phyloP scores from a whole-genome alignment of 2,888 invertebrate species.

The Scaptomyza flava region DNA sequence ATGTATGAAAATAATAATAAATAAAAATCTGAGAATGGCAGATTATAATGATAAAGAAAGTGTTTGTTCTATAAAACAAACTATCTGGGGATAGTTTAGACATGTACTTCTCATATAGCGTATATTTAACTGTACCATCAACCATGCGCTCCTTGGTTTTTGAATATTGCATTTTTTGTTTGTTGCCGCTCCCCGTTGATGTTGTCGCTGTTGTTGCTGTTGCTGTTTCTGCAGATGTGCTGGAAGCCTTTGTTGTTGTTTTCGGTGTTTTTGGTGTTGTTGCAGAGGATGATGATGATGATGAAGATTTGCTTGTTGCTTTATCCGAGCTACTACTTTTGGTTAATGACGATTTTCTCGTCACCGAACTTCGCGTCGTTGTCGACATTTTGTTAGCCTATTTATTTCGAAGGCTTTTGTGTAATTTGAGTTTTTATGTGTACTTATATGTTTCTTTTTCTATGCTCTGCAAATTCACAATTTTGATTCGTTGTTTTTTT shows the following conservation, averaged over 20 bases:
- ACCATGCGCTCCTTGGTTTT: conserved; percentile 82
- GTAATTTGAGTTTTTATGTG: conserved; percentile 16
- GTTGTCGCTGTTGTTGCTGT: conserved; percentile 26
- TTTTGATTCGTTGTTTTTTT: conserved; percentile 29
- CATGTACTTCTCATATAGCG: background rate
- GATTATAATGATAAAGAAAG: background rate
- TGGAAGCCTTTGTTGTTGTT: conserved; percentile 28
- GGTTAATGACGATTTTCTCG: conserved; percentile 70
- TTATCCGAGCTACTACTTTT: conserved; percentile 65
- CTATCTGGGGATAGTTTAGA: background rate
- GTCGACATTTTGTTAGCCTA: conserved; percentile 69
- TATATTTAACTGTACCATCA: conserved; percentile 67
- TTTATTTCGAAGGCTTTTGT: conserved; percentile 51
- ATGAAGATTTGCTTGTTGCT: conserved; percentile 50
- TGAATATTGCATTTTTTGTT: conserved; percentile 81
- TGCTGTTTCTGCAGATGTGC: conserved; percentile 37
- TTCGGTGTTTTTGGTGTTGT: conserved; percentile 23
- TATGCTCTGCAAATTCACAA: conserved; percentile 43
- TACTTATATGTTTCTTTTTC: conserved; percentile 20
- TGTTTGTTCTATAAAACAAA: too few species aligned
- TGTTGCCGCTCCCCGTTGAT: conserved; percentile 66
- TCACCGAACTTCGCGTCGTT: conserved; percentile 72
- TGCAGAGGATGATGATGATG: conserved; percentile 42
- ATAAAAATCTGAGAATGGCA: background rate
- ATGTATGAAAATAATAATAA: too few species aligned